Percentiles rank a stretch among this genome's conserved stretches.
These are phyloP conservation scores for Lophura nycthemera DNA, from an alignment of 2,113 vertebrate genomes.

Conservation along the genomic window DNA sequence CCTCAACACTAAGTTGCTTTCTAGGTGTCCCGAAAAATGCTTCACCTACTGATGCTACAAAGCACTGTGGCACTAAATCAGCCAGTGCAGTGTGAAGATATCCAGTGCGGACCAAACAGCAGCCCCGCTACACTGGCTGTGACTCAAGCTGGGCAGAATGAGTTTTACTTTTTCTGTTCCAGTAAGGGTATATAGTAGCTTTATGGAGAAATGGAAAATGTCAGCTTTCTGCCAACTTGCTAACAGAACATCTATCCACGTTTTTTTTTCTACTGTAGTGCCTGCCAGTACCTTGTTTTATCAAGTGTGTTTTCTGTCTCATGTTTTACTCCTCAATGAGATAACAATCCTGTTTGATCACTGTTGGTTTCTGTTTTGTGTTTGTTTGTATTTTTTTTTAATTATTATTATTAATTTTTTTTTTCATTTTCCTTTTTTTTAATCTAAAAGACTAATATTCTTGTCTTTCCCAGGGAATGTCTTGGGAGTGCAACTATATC, in stretches of 20 bases:
- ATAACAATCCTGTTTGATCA: neutral
- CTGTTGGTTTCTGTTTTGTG: neutral
- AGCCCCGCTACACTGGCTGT: neutral
- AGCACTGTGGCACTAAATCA: neutral
- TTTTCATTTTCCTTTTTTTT: neutral
- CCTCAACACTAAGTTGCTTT: neutral
- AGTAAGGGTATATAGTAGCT: neutral
- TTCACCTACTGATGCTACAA: neutral
- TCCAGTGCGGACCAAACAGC: neutral
- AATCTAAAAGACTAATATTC: neutral
- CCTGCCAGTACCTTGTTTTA: neutral
- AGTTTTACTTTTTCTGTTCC: neutral
- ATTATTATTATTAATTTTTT: too few species aligned
- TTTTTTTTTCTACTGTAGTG: neutral
- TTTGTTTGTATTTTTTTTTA: too few species aligned
- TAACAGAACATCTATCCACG: neutral
- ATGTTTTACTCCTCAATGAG: neutral
- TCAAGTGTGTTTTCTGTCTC: neutral
- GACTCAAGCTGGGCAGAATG: slow-evolving; percentile 8
- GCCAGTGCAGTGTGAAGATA: neutral
- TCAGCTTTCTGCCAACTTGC: neutral
- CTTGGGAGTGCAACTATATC: neutral
- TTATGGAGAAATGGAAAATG: slow-evolving; percentile 3
- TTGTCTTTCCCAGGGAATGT: neutral
- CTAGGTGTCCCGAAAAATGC: neutral